phyloP scores from a whole-genome alignment of 2,113 vertebrate species.

The Thamnaconus septentrionalis region DNA sequence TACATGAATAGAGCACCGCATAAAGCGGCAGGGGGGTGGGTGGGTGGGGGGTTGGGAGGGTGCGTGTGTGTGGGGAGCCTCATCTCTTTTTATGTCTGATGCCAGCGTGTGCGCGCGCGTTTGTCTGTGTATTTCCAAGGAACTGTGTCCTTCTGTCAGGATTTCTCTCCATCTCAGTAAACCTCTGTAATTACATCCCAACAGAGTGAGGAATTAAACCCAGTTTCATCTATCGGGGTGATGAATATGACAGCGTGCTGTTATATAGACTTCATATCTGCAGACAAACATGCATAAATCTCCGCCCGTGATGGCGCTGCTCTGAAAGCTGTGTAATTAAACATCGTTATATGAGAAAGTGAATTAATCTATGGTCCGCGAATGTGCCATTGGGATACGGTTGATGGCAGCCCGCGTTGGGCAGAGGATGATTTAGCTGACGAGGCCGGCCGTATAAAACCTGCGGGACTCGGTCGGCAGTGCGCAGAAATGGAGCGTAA shows the following conservation, averaged over 20 bases:
- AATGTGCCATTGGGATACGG: slow-evolving; percentile 67
- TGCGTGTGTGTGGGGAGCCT: background rate
- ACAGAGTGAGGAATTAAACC: slow-evolving; percentile 70
- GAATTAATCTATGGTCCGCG: slow-evolving; percentile 70
- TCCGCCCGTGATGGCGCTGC: slow-evolving; percentile 61
- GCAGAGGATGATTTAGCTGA: slow-evolving; percentile 66
- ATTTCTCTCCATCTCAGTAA: slow-evolving; percentile 71
- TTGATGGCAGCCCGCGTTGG: slow-evolving; percentile 59
- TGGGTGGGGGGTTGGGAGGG: no score
- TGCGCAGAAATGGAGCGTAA: slow-evolving; percentile 56
- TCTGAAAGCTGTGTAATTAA: slow-evolving; percentile 75
- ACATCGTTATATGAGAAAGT: slow-evolving; percentile 72
- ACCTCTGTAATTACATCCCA: slow-evolving; percentile 72
- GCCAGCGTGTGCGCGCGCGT: slow-evolving; percentile 8
- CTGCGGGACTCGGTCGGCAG: slow-evolving; percentile 33
- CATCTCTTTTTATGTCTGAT: slow-evolving; percentile 17
- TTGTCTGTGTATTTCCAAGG: slow-evolving; percentile 2
- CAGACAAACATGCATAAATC: slow-evolving; percentile 73
- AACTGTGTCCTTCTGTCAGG: slow-evolving; percentile 45
- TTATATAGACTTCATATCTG: slow-evolving; percentile 74
- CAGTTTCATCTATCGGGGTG: slow-evolving; percentile 66
- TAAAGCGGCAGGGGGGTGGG: background rate
- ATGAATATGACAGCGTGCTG: slow-evolving; percentile 69
- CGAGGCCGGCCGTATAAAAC: slow-evolving; percentile 54
- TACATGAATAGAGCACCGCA: slow-evolving; percentile 26